Conservation (phyloP, 2,797 vertebrate species). For the Acridotheres tristis region DNA sequence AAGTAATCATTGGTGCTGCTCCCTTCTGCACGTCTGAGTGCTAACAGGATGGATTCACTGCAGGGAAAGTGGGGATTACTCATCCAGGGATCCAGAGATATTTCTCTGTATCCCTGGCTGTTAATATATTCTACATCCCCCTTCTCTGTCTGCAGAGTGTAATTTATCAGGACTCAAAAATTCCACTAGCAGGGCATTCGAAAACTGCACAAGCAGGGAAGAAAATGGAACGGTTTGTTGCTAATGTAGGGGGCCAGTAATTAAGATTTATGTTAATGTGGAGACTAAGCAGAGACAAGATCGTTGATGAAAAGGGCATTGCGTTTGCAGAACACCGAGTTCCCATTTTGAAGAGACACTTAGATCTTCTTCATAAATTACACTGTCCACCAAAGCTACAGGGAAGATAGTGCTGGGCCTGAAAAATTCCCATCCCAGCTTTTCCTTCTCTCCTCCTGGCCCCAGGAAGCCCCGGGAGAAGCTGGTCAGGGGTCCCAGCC, state of each 20-base stretch:
- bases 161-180: slow-evolving; percentile 2
- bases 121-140: background rate
- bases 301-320: slow-evolving; percentile 6
- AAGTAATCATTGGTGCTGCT: background rate
- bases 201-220: background rate
- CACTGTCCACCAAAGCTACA: background rate
- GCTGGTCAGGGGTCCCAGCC: background rate
- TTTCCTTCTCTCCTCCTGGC: background rate
- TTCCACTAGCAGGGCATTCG: background rate
- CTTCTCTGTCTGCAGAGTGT: background rate
- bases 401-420: background rate
- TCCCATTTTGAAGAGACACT: background rate
- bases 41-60: slow-evolving; percentile 5
- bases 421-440: background rate
- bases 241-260: background rate
- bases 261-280: slow-evolving; percentile 40
- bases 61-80: slow-evolving; percentile 16
- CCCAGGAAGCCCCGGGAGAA: background rate
- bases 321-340: background rate
- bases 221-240: background rate
- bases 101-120: slow-evolving; percentile 24
- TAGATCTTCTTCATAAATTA: background rate
- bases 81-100: background rate
- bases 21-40: background rate
- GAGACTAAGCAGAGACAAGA: background rate